These are phyloP conservation scores for Euzetes globulus DNA, from an alignment of 2,888 invertebrate genomes.

Conservation along the genomic window DNA sequence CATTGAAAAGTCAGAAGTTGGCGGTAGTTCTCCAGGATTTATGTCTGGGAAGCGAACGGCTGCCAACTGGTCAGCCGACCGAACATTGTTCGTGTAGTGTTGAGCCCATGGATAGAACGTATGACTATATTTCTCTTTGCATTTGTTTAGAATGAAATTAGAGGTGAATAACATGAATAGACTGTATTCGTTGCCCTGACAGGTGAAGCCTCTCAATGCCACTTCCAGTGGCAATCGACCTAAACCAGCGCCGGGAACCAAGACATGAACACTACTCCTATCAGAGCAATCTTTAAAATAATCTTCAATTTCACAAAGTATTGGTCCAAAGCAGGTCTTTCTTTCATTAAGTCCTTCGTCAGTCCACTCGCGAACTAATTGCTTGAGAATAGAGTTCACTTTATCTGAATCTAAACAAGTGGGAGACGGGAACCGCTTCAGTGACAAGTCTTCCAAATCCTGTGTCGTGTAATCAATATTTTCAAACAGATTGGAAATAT, in stretches of 20 bases:
- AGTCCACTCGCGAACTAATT: slow-evolving; percentile 96
- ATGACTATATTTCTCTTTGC: slow-evolving; percentile 61
- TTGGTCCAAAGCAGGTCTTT: slow-evolving; percentile 77
- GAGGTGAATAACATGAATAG: slow-evolving; percentile 95
- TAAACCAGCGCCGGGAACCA: slow-evolving; percentile 94
- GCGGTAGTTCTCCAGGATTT: slow-evolving; percentile 61
- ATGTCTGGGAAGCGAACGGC: slow-evolving; percentile 79
- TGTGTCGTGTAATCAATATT: slow-evolving; percentile 53
- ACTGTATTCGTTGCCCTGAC: slow-evolving; percentile 97
- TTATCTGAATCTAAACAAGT: slow-evolving; percentile 59
- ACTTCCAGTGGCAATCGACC: slow-evolving; percentile 91
- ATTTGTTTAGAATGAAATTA: slow-evolving; percentile 85
- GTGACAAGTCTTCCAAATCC: slow-evolving; percentile 36
- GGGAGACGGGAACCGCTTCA: slow-evolving; percentile 35
- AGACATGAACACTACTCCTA: slow-evolving; percentile 57
- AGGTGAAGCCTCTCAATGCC: slow-evolving; percentile 75
- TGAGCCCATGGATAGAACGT: slow-evolving; percentile 90
- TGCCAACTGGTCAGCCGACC: slow-evolving; percentile 69
- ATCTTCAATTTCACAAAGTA: slow-evolving; percentile 65
- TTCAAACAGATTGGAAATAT: slow-evolving; percentile 75
- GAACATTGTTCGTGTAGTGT: slow-evolving; percentile 81
- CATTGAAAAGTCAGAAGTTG: slow-evolving; percentile 74
- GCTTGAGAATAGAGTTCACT: slow-evolving; percentile 87
- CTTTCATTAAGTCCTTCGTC: slow-evolving; percentile 71
- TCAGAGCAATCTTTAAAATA: slow-evolving; percentile 32